Percentiles rank a stretch among this genome's conserved stretches.
phyloP scores from a whole-genome alignment of 2,888 invertebrate species.

The Caenorhabditis uteleia region DNA sequence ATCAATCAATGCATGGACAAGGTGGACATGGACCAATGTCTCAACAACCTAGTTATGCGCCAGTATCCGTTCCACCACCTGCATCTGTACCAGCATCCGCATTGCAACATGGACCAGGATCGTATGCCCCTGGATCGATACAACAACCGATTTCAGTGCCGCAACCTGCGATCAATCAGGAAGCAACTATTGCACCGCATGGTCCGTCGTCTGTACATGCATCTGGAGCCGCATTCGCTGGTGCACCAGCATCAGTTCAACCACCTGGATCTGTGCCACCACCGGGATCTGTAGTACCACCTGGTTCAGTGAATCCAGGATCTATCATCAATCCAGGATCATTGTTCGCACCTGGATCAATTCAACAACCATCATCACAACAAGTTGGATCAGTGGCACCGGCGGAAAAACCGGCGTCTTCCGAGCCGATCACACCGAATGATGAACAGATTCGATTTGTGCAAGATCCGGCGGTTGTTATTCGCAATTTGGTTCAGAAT shows the following conservation, averaged over 20 bases:
- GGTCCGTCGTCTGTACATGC: too few species aligned
- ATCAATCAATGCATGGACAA: too few species aligned
- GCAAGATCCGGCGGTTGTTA: conserved; percentile 26
- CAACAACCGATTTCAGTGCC: neutral
- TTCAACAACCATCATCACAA: neutral
- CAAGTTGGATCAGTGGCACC: conserved; percentile 22
- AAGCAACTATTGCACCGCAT: too few species aligned
- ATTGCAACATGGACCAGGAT: neutral
- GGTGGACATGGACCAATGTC: neutral
- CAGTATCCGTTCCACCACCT: conserved; percentile 8
- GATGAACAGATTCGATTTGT: conserved; percentile 34
- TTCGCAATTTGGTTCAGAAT: conserved; percentile 17
- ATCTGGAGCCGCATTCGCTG: neutral
- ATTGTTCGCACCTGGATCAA: neutral
- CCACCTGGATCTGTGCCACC: neutral
- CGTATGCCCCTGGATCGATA: neutral
- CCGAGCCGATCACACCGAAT: conserved; percentile 15
- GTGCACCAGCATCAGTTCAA: neutral
- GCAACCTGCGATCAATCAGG: neutral
- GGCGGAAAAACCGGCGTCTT: neutral
- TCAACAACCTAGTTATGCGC: neutral
- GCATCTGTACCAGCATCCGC: conserved; percentile 13
- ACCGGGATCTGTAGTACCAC: neutral
- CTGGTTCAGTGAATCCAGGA: conserved; percentile 19
- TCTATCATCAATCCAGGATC: neutral